phyloP scores from a whole-genome alignment of 2,797 vertebrate genomes.

The Pagetopsis macropterus region DNA sequence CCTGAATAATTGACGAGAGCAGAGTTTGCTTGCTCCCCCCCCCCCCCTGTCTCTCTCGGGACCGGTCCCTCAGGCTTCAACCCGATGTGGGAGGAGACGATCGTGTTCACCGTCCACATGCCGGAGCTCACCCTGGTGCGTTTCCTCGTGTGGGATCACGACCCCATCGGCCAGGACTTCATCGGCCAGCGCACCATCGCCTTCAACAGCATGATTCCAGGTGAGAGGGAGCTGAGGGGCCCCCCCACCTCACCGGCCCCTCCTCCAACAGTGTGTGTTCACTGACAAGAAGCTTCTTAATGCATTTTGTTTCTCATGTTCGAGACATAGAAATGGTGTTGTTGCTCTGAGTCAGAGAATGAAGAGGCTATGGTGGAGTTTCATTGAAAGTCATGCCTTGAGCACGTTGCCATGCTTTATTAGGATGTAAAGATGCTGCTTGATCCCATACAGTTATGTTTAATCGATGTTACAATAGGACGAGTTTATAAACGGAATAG shows the following conservation, averaged over 20 bases:
- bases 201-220: conserved; percentile 97
- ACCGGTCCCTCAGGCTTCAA: conserved; percentile 88
- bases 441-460: background rate
- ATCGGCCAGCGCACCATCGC: conserved; percentile 96
- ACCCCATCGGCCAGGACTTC: conserved; percentile 97
- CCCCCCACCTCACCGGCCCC: background rate
- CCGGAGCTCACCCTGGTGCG: conserved; percentile 92
- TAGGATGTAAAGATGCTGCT: background rate
- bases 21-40: conserved; percentile 49
- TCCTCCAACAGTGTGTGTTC: background rate
- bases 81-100: conserved; percentile 98
- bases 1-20: conserved; percentile 73
- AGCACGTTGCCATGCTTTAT: background rate
- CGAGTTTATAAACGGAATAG: too few species aligned
- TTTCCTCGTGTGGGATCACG: conserved; percentile 98
- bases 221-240: conserved; percentile 71
- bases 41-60: background rate
- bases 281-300: background rate
- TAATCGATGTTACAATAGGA: too few species aligned
- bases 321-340: background rate
- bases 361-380: background rate
- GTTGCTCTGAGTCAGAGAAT: background rate
- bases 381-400: background rate
- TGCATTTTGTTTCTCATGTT: background rate
- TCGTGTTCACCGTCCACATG: conserved; percentile 95